These are phyloP conservation scores for Ceratosolen solmsi DNA, from an alignment of 1,140 invertebrate genomes.

Conservation along the genomic window DNA sequence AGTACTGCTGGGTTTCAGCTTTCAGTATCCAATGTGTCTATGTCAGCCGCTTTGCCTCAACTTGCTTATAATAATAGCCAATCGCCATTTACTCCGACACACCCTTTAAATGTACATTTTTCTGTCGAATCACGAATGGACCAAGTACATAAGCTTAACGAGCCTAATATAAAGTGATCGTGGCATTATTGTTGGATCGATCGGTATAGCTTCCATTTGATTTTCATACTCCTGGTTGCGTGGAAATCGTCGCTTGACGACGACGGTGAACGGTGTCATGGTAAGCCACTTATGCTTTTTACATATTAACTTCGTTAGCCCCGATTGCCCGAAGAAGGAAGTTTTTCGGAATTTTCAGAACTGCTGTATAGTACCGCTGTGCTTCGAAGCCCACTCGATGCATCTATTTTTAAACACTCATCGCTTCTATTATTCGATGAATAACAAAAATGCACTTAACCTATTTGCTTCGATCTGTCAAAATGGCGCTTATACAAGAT, in stretches of 20 bases:
- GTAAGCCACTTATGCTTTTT: conserved; percentile 38
- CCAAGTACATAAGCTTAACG: conserved; percentile 21
- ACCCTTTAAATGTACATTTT: conserved; percentile 70
- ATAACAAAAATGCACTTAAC: conserved; percentile 45
- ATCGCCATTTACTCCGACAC: conserved; percentile 64
- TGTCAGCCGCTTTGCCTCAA: background rate
- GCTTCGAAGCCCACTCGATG: background rate
- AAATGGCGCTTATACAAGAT: conserved; percentile 57
- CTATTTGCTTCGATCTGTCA: conserved; percentile 55
- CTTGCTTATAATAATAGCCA: conserved; percentile 51
- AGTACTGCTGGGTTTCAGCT: background rate
- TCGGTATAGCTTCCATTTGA: background rate
- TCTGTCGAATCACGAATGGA: conserved; percentile 56
- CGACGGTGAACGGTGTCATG: conserved; percentile 47
- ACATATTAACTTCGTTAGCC: background rate
- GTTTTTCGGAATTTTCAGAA: background rate
- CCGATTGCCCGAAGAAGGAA: background rate
- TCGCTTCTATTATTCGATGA: background rate
- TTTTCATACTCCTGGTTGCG: conserved; percentile 3
- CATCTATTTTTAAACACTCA: background rate
- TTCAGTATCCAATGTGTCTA: background rate
- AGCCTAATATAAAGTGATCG: conserved; percentile 35
- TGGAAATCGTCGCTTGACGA: conserved; percentile 35
- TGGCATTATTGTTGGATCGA: background rate
- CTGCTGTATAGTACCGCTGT: too few species aligned